Conservation (phyloP, 2,797 vertebrate genomes). For the Hypotaenidia okinawae region DNA sequence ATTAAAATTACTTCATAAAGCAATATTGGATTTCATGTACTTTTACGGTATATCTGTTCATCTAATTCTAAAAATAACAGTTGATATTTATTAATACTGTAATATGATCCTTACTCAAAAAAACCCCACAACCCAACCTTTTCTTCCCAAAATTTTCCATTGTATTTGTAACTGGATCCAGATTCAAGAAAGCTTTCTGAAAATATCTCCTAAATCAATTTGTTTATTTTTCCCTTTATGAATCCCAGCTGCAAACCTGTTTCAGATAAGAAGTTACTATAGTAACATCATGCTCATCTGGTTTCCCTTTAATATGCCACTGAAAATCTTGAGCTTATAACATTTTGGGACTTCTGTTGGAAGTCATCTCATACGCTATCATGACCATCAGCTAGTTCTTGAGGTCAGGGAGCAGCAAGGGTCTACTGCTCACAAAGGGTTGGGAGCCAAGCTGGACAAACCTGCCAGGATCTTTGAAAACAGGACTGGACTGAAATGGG, state of each 20-base stretch:
- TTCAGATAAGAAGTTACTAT: neutral
- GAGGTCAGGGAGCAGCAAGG: neutral
- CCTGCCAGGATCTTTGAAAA: neutral
- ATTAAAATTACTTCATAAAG: neutral
- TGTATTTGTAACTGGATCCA: neutral
- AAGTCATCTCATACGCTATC: neutral
- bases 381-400: neutral
- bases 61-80: neutral
- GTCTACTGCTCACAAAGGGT: neutral
- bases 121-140: neutral
- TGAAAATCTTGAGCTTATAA: neutral
- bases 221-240: neutral
- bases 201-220: neutral
- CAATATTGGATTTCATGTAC: neutral
- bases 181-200: neutral
- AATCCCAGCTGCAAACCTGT: neutral
- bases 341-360: neutral
- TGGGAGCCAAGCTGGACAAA: neutral
- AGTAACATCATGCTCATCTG: neutral
- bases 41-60: neutral
- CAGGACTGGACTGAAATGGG: neutral
- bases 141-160: rapidly evolving
- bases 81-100: neutral
- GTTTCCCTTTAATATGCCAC: neutral
- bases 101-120: neutral